A percentile compares a stretch with the other conserved stretches of the same genome.
Evolutionary conservation across 2,113 vertebrate species (phyloP).

Genomic region (Vulpes lagopus): DNA sequence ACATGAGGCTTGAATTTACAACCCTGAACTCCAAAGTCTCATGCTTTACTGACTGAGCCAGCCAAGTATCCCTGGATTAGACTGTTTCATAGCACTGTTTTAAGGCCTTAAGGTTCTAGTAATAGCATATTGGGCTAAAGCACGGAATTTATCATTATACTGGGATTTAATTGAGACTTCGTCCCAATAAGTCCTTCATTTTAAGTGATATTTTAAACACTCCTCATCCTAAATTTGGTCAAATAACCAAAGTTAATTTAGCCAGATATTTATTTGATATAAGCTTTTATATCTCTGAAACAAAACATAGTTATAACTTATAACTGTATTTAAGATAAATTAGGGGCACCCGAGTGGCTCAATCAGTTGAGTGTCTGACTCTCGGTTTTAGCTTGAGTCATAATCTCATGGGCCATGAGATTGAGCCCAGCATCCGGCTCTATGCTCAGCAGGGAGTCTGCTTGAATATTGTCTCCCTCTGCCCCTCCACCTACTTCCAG

Average conservation of each 20-base stretch:
- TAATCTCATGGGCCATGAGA: background rate
- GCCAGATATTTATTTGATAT: background rate
- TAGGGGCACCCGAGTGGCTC: background rate
- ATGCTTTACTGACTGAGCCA: background rate
- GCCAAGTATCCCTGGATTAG: background rate
- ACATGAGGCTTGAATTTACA: background rate
- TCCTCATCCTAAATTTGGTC: conserved; percentile 3
- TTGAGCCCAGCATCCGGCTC: background rate
- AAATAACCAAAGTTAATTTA: background rate
- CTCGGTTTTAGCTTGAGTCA: background rate
- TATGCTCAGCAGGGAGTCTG: background rate
- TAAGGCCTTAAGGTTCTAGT: background rate
- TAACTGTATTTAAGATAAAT: conserved; percentile 43
- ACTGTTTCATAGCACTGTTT: background rate
- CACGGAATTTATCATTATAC: background rate
- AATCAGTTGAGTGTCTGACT: background rate
- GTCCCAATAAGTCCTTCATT: background rate
- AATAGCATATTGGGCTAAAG: background rate
- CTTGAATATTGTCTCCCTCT: background rate
- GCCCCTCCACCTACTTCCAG: background rate
- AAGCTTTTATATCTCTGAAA: conserved; percentile 10
- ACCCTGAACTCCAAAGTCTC: background rate
- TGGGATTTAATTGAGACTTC: conserved; percentile 28
- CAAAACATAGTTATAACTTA: conserved; percentile 21
- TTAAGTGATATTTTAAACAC: conserved; percentile 27